Evolutionary conservation across 2,113 vertebrate species (phyloP).

Genomic region (Pantherophis guttatus): DNA sequence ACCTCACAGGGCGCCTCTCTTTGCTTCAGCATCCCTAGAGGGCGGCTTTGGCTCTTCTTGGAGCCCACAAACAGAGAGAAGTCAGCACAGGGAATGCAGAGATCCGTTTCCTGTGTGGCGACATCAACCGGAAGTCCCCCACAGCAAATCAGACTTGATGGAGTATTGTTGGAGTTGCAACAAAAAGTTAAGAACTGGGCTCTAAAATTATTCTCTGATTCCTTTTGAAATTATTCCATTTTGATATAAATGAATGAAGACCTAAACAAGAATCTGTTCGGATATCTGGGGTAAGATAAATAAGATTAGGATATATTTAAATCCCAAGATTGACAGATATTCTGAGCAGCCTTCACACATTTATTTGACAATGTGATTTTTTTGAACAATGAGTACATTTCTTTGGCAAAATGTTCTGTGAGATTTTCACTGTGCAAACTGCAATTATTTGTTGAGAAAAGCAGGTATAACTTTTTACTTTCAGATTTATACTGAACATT

Average conservation of each 20-base stretch:
- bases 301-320: neutral
- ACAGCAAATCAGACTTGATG: too few species aligned
- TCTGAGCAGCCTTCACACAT: neutral
- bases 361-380: neutral
- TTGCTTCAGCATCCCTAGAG: too few species aligned
- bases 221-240: neutral
- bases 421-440: neutral
- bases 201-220: neutral
- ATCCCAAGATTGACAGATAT: neutral
- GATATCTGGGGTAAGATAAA: neutral
- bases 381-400: neutral
- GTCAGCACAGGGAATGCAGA: too few species aligned
- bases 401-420: neutral
- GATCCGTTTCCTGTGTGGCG: too few species aligned
- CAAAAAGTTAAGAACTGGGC: neutral
- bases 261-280: neutral
- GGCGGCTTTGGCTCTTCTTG: too few species aligned
- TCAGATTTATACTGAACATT: neutral
- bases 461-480: neutral
- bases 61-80: too few species aligned
- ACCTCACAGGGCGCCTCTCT: too few species aligned
- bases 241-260: neutral
- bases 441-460: neutral
- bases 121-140: too few species aligned
- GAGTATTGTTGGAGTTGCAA: too few species aligned